These are phyloP conservation scores for Ciona savignyi DNA, from an alignment of 23 tunicate species.

Conservation along the genomic window DNA sequence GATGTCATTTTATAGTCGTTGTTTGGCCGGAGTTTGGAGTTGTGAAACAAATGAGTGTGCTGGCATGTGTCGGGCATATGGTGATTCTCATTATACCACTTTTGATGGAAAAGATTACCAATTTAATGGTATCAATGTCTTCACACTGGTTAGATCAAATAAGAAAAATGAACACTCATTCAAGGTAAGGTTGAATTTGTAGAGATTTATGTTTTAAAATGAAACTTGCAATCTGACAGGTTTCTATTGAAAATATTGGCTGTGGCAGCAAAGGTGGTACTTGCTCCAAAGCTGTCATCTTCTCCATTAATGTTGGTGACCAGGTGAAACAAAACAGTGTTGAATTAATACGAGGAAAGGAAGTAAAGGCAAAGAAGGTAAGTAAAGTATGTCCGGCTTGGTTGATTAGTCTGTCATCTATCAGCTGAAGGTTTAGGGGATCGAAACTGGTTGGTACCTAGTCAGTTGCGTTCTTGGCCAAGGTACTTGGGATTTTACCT, in stretches of 20 bases:
- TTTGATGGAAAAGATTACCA: conserved; percentile 90
- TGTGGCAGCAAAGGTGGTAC: conserved; percentile 90
- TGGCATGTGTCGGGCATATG: conserved; percentile 92
- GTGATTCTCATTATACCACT: conserved; percentile 94
- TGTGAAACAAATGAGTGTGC: conserved; percentile 89
- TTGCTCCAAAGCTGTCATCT: conserved; percentile 80
- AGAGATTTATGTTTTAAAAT: neutral
- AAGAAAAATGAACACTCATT: conserved; percentile 57
- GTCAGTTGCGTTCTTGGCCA: too few species aligned
- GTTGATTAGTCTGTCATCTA: too few species aligned
- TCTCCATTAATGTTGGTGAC: conserved; percentile 79
- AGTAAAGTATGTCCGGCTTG: too few species aligned
- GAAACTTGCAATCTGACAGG: conserved; percentile 12
- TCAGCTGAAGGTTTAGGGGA: neutral
- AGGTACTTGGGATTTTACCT: too few species aligned
- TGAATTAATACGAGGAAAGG: conserved; percentile 90
- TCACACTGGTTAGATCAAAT: conserved; percentile 78
- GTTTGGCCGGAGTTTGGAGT: conserved; percentile 53
- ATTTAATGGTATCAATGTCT: conserved; percentile 82
- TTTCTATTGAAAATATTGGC: conserved; percentile 87
- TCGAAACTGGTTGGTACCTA: too few species aligned
- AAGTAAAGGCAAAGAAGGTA: conserved; percentile 77
- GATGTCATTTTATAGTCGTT: conserved; percentile 40
- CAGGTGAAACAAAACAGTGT: conserved; percentile 58
- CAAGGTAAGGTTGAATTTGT: conserved; percentile 23